Evolutionary conservation across 2,113 vertebrate genomes (phyloP).

Genomic region (Phaethon lepturus): DNA sequence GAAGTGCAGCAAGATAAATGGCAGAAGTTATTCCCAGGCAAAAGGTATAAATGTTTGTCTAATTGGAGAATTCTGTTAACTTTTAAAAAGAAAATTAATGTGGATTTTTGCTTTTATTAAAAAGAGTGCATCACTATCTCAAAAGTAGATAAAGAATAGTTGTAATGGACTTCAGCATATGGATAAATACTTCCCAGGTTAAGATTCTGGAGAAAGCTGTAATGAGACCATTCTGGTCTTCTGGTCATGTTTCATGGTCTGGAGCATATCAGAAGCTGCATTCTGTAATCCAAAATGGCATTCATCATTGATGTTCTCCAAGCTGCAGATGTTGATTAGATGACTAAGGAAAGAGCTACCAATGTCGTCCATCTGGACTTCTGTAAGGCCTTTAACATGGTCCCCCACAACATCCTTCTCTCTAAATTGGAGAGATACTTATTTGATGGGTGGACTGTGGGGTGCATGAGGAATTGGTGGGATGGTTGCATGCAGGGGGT

Average conservation of each 20-base stretch:
- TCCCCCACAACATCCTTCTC: no score
- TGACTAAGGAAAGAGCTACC: not conserved
- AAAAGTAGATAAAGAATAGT: not conserved
- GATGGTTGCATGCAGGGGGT: no score
- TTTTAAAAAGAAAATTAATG: not conserved
- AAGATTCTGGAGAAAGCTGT: not conserved
- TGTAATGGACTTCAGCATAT: not conserved
- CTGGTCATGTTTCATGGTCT: not conserved
- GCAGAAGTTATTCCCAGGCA: conserved; percentile 53
- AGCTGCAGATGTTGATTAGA: not conserved
- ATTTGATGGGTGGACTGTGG: no score
- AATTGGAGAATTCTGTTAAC: not conserved
- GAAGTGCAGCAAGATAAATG: conserved; percentile 51
- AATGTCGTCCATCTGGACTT: no score
- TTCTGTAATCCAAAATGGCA: not conserved
- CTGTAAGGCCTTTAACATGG: no score
- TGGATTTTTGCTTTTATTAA: not conserved
- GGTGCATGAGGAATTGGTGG: no score
- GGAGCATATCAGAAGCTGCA: not conserved
- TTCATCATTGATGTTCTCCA: not conserved
- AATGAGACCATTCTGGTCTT: not conserved
- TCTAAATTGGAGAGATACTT: no score
- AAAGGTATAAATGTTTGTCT: conserved; percentile 73
- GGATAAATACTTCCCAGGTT: not conserved
- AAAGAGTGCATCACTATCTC: not conserved